A percentile compares a stretch with the other conserved stretches of the same genome.
Evolutionary conservation across 1,140 invertebrate species (phyloP).

Genomic region (Aphis gossypii): DNA sequence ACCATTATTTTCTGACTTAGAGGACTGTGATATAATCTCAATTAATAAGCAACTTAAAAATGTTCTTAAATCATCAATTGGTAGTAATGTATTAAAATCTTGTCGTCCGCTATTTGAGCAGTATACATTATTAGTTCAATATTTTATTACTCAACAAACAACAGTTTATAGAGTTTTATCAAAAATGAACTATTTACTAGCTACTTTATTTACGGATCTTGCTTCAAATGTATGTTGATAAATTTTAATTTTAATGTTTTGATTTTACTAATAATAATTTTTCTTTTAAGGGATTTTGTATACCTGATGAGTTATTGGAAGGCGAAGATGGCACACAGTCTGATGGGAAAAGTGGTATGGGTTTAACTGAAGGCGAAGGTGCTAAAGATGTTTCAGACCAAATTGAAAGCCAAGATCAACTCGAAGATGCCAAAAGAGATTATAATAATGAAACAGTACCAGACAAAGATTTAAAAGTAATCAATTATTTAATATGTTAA

Average conservation of each 20-base stretch:
- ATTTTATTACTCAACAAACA: constrained; percentile 78
- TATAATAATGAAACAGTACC: constrained; percentile 77
- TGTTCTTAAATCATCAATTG: not conserved
- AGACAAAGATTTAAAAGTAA: constrained; percentile 77
- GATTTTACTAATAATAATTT: not conserved
- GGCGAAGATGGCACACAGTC: constrained; percentile 72
- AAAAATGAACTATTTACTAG: constrained; percentile 84
- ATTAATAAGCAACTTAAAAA: constrained; percentile 42
- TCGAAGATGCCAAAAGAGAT: constrained; percentile 84
- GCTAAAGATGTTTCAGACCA: constrained; percentile 93
- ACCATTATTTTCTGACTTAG: constrained; percentile 29
- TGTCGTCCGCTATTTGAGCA: constrained; percentile 80
- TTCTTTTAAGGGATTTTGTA: constrained; percentile 81
- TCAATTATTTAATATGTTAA: not conserved
- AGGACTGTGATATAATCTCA: constrained; percentile 65
- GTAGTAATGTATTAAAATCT: constrained; percentile 60
- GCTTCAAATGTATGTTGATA: constrained; percentile 73
- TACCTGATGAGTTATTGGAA: constrained; percentile 79
- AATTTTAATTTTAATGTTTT: not conserved
- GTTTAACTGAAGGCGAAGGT: constrained; percentile 91
- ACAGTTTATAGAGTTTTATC: constrained; percentile 77
- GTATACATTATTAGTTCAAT: constrained; percentile 77
- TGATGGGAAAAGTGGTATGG: constrained; percentile 73
- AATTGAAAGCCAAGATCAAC: constrained; percentile 92
- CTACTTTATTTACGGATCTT: constrained; percentile 86